phyloP scores from a whole-genome alignment of 30 jellyfish, hydroid and myxozoan genomes.

The Phacellophora camtschatica region DNA sequence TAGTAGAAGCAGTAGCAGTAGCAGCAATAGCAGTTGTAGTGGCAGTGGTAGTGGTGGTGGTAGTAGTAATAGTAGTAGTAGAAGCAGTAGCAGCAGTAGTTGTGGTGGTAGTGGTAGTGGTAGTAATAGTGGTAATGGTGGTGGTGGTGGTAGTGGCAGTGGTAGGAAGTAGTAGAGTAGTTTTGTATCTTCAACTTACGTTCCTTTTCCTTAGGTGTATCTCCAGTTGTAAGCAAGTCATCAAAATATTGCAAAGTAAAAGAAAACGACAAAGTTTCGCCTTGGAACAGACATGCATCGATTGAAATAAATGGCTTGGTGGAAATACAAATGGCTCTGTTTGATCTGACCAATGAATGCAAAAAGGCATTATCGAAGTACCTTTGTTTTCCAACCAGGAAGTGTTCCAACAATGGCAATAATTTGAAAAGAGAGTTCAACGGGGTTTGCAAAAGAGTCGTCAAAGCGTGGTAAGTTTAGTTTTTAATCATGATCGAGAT shows the following conservation, averaged over 20 bases:
- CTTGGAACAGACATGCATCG: conserved; percentile 58
- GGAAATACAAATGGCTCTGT: conserved; percentile 28
- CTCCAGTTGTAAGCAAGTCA: conserved; percentile 14
- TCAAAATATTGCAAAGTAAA: conserved; percentile 14
- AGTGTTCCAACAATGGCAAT: neutral
- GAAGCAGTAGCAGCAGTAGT: neutral
- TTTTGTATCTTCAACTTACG: too few relatives aligned
- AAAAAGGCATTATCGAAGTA: conserved; percentile 9
- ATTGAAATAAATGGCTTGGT: conserved; percentile 35
- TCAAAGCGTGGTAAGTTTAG: conserved; percentile 62
- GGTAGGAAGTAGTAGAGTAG: neutral
- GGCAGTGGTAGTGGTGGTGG: neutral
- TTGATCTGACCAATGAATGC: neutral
- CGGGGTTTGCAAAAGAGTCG: conserved; percentile 12
- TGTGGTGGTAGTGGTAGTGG: neutral
- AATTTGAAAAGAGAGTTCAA: neutral
- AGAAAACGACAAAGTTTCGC: conserved; percentile 26
- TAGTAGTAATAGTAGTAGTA: neutral
- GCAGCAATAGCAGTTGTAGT: neutral
- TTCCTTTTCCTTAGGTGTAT: neutral
- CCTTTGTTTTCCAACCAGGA: conserved; percentile 40
- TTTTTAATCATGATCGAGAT: too few relatives aligned
- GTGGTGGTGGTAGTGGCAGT: too few relatives aligned
- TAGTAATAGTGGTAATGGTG: neutral
- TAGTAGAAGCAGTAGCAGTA: neutral